phyloP scores from a whole-genome alignment of 37 sponge, comb jelly and placozoan genomes.

The Eunapius fragilis region DNA sequence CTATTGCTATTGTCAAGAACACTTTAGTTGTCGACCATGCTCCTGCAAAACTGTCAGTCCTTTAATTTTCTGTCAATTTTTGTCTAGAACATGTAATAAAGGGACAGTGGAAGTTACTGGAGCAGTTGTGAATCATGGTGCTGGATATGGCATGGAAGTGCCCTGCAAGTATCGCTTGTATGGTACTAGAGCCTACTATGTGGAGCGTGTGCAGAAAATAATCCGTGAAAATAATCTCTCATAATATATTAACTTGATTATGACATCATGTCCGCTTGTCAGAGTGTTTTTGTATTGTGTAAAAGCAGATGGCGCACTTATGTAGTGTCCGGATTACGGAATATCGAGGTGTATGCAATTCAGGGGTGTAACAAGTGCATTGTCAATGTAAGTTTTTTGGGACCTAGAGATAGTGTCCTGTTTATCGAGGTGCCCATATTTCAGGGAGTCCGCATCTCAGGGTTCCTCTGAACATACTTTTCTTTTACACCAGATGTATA shows the following conservation, averaged over 20 bases:
- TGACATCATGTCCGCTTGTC: background rate
- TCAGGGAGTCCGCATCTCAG: background rate
- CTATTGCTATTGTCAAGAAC: slow-evolving; percentile 38
- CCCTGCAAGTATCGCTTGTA: slow-evolving; percentile 43
- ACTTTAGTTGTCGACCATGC: slow-evolving; percentile 40
- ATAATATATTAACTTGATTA: background rate
- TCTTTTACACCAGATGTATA: too few species aligned
- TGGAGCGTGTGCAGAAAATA: slow-evolving; percentile 17
- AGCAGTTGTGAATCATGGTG: slow-evolving; percentile 50
- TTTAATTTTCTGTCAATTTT: slow-evolving; percentile 30
- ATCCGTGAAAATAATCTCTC: slow-evolving; percentile 1
- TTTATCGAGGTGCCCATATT: too few species aligned
- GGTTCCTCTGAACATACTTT: background rate
- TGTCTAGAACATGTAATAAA: slow-evolving; percentile 50
- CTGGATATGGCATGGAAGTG: slow-evolving; percentile 60
- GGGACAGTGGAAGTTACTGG: slow-evolving; percentile 50
- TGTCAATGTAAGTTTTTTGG: background rate
- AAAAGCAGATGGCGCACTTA: background rate
- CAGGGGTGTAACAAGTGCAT: background rate
- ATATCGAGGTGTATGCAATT: background rate
- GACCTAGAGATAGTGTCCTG: too few species aligned
- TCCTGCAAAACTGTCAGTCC: slow-evolving; percentile 35
- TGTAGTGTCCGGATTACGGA: background rate
- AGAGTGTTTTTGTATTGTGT: background rate
- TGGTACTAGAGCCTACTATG: slow-evolving; percentile 32